Percentiles rank a stretch among this genome's conserved stretches.
phyloP scores from a whole-genome alignment of 2,797 vertebrate species.

The Muscicapa comitata region DNA sequence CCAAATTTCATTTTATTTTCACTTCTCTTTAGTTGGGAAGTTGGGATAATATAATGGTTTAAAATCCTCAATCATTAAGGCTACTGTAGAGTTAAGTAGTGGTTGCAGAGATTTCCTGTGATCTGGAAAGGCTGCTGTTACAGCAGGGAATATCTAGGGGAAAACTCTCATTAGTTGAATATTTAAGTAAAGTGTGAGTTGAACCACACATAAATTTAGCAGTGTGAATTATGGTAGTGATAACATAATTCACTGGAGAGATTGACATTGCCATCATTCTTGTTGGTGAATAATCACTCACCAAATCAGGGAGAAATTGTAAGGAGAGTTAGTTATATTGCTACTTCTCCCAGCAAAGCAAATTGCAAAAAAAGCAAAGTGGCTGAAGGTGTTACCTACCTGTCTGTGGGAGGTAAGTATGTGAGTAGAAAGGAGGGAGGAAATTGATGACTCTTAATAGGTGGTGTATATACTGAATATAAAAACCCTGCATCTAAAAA shows the following conservation, averaged over 20 bases:
- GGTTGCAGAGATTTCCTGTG: background rate
- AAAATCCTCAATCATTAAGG: background rate
- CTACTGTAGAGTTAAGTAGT: background rate
- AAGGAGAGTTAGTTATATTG: background rate
- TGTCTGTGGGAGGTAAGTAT: background rate
- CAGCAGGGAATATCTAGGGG: background rate
- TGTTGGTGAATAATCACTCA: constrained; percentile 7
- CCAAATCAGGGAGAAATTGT: background rate
- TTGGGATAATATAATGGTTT: background rate
- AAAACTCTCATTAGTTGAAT: constrained; percentile 8
- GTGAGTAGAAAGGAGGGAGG: background rate
- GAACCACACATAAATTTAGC: background rate
- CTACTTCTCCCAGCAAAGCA: background rate
- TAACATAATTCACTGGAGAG: background rate
- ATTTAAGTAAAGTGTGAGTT: constrained; percentile 8
- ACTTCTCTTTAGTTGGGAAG: background rate
- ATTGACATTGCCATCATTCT: background rate
- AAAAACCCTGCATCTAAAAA: background rate
- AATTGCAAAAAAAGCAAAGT: background rate
- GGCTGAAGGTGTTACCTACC: background rate
- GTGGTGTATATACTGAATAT: background rate
- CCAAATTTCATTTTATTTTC: background rate
- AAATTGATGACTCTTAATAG: background rate
- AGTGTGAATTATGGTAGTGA: background rate
- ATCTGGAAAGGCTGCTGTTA: background rate